Evolutionary conservation across 2,888 invertebrate genomes (phyloP), one percentile per base, ranked within the genome.

Genomic region (Empis stercorea): DNA sequence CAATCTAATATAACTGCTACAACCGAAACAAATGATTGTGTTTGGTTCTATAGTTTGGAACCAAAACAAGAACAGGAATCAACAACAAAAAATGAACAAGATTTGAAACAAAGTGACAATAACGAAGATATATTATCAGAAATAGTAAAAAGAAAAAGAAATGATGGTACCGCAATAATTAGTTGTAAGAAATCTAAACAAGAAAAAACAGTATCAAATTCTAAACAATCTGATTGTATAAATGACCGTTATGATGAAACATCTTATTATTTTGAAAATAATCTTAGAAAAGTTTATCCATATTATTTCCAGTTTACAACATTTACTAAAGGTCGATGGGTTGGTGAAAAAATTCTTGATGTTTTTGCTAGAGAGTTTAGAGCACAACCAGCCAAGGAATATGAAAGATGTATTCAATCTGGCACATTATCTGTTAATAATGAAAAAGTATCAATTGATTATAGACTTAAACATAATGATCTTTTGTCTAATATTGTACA

Each of bases 241-340:
- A 87, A 87, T 70, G 87, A 87, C 67, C 78, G 87, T 57, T 88
- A 87, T 75, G 85, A 87, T 71, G 88, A 88, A 73, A 88, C 89
- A 20, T 87, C 87, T 47, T 91, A 91, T 71, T 91, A 88, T 72
- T 84, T 88, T 61, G 89, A 92, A 74, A 88, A 91, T 75, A 87
- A 89, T 88, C 77, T 94, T 59, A 76, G 94, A 57, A 95, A 95
- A 75, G 93, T 94, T 13, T 91, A 89, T 66, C 94, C 94, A 2
- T 95, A 95, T 72, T 87, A 88, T 72, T 94, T 89, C 74, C 89
- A 88, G 51, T 95, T 92, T 72, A 87, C 88, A 53, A 89, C 93
- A 27, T 92, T 88, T 73, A 89, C 89, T 55, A 94, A 95, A 72
- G 89, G 91, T 10, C 77, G 93, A 60, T 94, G 94, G 93, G 87